Conservation (phyloP, 2,113 vertebrate species). For the Scomber scombrus region DNA sequence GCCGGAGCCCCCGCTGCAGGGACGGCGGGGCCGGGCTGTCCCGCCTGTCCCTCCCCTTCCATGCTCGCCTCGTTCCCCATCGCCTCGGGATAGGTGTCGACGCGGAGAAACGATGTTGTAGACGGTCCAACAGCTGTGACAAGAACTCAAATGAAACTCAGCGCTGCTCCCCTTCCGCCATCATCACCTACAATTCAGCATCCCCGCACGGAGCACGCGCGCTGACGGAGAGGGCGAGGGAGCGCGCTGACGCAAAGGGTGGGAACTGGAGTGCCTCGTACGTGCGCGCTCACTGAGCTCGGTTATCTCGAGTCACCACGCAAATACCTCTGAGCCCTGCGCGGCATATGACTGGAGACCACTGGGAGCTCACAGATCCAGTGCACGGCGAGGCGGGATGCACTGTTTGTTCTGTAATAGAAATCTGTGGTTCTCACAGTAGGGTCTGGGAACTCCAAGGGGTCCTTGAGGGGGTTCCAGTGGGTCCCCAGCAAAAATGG, state of each 20-base stretch:
- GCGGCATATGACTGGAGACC: slow-evolving; percentile 40
- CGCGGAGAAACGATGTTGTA: slow-evolving; percentile 75
- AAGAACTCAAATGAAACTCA: slow-evolving; percentile 83
- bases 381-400: background rate
- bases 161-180: slow-evolving; percentile 87
- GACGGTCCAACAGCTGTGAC: slow-evolving; percentile 74
- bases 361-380: slow-evolving; percentile 23
- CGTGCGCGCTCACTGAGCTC: slow-evolving; percentile 74
- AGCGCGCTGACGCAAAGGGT: slow-evolving; percentile 83
- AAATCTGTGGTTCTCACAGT: too few relatives aligned
- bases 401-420: background rate
- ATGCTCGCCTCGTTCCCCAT: slow-evolving; percentile 89
- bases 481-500: too few relatives aligned
- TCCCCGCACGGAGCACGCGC: slow-evolving; percentile 85
- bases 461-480: too few relatives aligned
- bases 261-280: slow-evolving; percentile 62
- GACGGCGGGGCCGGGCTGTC: slow-evolving; percentile 82
- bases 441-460: too few relatives aligned
- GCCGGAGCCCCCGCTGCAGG: slow-evolving; percentile 83
- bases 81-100: slow-evolving; percentile 71
- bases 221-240: slow-evolving; percentile 73
- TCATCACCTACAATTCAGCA: slow-evolving; percentile 87
- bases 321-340: slow-evolving; percentile 31
- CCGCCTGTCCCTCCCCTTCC: slow-evolving; percentile 85
- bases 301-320: slow-evolving; percentile 57